Evolutionary conservation across 2,888 invertebrate species (phyloP).

Genomic region (Nomada goodeniana): DNA sequence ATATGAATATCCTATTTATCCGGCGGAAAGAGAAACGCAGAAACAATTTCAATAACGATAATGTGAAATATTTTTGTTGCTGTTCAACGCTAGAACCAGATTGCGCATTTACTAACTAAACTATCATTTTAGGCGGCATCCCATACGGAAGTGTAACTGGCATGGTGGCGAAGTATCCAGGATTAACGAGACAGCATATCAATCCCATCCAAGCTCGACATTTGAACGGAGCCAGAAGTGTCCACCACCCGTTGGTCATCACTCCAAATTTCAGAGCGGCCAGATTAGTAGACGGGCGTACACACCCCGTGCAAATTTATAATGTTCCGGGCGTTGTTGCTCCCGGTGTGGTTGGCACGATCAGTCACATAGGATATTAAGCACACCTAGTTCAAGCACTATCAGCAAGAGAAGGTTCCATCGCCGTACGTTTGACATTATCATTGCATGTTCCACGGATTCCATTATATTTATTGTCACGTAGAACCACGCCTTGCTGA

Average conservation of each 20-base stretch:
- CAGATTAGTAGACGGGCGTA: slow-evolving; percentile 55
- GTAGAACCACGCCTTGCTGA: not conserved
- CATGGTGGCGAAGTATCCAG: slow-evolving; percentile 85
- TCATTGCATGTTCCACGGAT: not conserved
- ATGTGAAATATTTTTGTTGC: too few relatives aligned
- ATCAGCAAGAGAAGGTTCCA: slow-evolving; percentile 12
- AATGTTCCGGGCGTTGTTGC: slow-evolving; percentile 76
- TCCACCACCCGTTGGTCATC: slow-evolving; percentile 66
- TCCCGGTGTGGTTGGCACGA: slow-evolving; percentile 73
- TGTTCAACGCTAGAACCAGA: not conserved
- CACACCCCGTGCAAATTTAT: slow-evolving; percentile 76
- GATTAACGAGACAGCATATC: slow-evolving; percentile 32
- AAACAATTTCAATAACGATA: too few relatives aligned
- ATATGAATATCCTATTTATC: not conserved
- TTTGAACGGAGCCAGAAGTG: slow-evolving; percentile 35
- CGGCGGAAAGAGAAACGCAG: not conserved
- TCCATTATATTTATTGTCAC: slow-evolving; percentile 4
- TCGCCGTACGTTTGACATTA: not conserved
- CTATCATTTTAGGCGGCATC: slow-evolving; percentile 86
- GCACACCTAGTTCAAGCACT: not conserved
- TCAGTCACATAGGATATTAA: slow-evolving; percentile 74
- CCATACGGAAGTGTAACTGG: slow-evolving; percentile 88
- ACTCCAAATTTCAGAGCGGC: slow-evolving; percentile 72
- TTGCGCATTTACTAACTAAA: not conserved
- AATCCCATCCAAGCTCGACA: slow-evolving; percentile 43